A percentile compares a stretch with the other conserved stretches of the same genome.
These are phyloP conservation scores for Crocodylus rhombifer DNA, from an alignment of 2,797 vertebrate genomes.

Conservation along the genomic window DNA sequence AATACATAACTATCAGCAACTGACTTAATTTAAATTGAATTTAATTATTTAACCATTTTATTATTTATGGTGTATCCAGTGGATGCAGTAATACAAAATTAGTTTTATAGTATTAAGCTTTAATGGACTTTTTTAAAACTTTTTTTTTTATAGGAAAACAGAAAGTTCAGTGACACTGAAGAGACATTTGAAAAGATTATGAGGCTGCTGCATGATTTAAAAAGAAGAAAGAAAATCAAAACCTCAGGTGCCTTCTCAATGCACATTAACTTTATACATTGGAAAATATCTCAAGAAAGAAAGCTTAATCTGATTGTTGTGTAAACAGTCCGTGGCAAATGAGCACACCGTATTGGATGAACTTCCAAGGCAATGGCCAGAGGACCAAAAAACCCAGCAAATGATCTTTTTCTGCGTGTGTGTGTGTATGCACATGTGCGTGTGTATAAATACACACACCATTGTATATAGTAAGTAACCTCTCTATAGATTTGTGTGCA, in stretches of 20 bases:
- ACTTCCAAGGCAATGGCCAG: not conserved
- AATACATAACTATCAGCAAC: constrained; percentile 3
- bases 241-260: constrained; percentile 3
- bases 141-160: constrained; percentile 39
- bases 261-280: not conserved
- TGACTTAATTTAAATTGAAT: not conserved
- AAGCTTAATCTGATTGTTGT: not conserved
- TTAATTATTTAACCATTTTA: not conserved
- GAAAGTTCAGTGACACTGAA: constrained; percentile 44
- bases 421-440: too few species aligned
- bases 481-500: too few species aligned
- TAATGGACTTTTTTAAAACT: constrained; percentile 39
- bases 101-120: constrained; percentile 38
- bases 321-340: not conserved
- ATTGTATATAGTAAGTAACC: too few species aligned
- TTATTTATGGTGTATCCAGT: not conserved
- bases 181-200: constrained; percentile 12
- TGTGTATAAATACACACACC: too few species aligned
- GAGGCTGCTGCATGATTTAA: not conserved
- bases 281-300: constrained; percentile 20
- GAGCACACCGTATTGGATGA: not conserved
- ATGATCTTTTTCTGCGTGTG: too few species aligned
- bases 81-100: constrained; percentile 43
- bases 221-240: constrained; percentile 2
- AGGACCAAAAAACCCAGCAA: constrained; percentile 5